Conservation (phyloP, 2,113 vertebrate genomes). For the Alligator mississippiensis region DNA sequence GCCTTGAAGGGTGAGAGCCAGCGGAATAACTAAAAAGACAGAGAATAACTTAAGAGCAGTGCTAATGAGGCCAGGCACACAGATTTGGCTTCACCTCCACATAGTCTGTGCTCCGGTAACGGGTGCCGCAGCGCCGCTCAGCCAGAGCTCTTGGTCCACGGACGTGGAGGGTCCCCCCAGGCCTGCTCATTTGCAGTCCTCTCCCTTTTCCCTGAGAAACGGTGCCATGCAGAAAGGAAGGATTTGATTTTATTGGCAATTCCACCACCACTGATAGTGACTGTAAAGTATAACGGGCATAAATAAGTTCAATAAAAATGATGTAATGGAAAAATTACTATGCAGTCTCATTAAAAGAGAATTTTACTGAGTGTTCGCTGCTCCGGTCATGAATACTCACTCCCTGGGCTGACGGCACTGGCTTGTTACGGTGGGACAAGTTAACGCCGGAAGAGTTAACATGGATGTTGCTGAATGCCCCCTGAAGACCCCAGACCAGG, state of each 20-base stretch:
- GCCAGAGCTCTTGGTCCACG: background rate
- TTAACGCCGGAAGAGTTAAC: background rate
- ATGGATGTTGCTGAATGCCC: background rate
- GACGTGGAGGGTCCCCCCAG: background rate
- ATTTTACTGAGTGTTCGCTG: background rate
- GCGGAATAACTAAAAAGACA: background rate
- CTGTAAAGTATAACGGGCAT: conserved; percentile 9
- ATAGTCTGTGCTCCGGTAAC: background rate
- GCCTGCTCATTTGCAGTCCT: background rate
- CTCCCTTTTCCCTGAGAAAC: background rate
- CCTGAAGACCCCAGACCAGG: background rate
- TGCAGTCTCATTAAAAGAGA: conserved; percentile 10
- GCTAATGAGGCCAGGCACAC: background rate
- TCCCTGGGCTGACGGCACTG: background rate
- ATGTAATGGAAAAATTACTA: conserved; percentile 11
- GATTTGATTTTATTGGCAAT: background rate
- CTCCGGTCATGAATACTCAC: background rate
- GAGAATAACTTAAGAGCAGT: background rate
- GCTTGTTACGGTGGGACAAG: background rate
- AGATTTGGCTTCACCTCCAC: background rate
- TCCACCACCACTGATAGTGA: background rate
- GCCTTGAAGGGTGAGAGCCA: background rate
- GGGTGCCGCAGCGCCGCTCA: background rate
- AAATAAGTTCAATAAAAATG: conserved; percentile 25
- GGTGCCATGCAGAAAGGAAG: background rate